Base-by-base conservation (phyloP, 2,797 vertebrate species). In the Catharus ustulatus region DNA sequence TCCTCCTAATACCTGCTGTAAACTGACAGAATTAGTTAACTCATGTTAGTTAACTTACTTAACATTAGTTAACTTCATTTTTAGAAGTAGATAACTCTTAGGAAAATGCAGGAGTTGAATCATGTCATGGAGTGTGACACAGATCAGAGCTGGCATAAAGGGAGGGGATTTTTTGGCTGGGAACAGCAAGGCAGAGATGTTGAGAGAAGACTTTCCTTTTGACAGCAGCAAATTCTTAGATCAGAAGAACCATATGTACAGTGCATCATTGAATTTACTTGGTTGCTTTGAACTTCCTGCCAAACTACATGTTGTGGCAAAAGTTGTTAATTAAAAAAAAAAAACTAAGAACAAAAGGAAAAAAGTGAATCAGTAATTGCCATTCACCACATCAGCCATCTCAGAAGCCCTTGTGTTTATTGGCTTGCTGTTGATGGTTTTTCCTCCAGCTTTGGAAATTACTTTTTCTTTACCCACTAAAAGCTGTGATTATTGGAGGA, bases 281-380 rank as follows among this genome's bases (percentile, higher is more conserved):
- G 38, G 29, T 89, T 64, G 23, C 95, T 94, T 94, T 94, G 94
- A 94, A 86, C 66, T 86, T 86, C 73, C 58, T 91, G 89, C 91
- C 93, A 91, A 94, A 62, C 73, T 72, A 36, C 49, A 8, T 84
- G 76, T 94, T 88, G 73, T 91, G 83, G 83, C 3, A 7, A 69
- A 86, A 94, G 66, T 69, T 59, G 69, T 80, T 95, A 87, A 86
- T 91, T 86, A 45, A 52, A 86, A 86, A 87, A 87, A 63, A 87
- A 72, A 58, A 49, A 24, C 38, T 61, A 66, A 77, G 82, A 92
- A 87, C 62, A 75, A 75, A 89, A 61, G 61, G 43, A 45, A 62
- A n/a, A 32, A 69, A 84, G 38, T 51, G 66, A 84, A 69, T 81
- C 17, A 27, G 69, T 91, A 91, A 84, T 96, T 95, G 73, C 62